Base-by-base conservation (phyloP, 2,797 vertebrate genomes). In the Acestrorhynchus altus region DNA sequence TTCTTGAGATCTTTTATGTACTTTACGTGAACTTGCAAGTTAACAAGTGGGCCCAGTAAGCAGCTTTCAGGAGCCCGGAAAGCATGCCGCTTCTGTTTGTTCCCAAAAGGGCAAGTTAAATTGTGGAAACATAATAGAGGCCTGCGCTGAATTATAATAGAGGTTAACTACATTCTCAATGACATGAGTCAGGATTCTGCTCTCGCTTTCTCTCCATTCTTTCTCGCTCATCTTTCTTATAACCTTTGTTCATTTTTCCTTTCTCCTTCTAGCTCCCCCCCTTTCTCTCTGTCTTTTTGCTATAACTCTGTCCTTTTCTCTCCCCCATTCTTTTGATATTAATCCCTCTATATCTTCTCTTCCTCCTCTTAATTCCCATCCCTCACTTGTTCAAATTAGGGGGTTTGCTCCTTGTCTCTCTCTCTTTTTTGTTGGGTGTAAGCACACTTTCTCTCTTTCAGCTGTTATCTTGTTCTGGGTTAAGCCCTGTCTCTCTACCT, bases 401-500 rank as follows among this genome's bases (percentile, higher is more conserved):
- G n/a, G 4, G 13, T 65, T 49, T 51, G 31, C 20, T 71, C 42
- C 1, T 68, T 47, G 56, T 76, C 52, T 59, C 39, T 59, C 39
- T 59, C 49, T 52, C 46, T 26, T 54, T 69, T 40, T 63, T 74
- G 51, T 64, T 57, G 31, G 24, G 57, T 56, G 76, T 74, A 75
- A 78, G 60, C 66, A 31, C 44, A 52, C 60, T 65, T 15, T 64
- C 61, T 67, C 51, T 51, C 66, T 67, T 44, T 61, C 54, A 60
- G 46, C 73, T 44, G 40, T 74, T 77, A 77, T 81, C 83, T 66
- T 79, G 70, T 74, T 65, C 26, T 63, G 60, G 66, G 73, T 70
- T 76, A 79, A 81, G 60, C 70, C 42, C 13, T 16, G 5, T 64
- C 56, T 73, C 18, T 71, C 47, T 65, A 16, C 11, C 42, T 51